Evolutionary conservation across 2,888 invertebrate genomes (phyloP).

Genomic region (Trypoxylon attenuatum): DNA sequence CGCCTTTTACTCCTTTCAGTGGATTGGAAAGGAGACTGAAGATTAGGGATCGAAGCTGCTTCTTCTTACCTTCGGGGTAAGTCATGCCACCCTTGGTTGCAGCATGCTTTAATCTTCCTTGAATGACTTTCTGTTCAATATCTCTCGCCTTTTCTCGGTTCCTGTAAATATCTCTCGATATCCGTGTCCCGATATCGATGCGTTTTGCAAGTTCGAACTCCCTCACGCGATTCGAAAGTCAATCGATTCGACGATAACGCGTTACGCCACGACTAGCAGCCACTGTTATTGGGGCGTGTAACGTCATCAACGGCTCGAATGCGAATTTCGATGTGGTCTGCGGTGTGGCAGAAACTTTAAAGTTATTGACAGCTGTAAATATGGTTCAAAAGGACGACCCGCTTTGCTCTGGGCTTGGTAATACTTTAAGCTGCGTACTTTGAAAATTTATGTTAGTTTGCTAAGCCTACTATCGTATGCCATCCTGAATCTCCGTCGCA

Average conservation of each 20-base stretch:
- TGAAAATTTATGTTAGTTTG: slow-evolving; percentile 65
- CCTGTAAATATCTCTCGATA: background rate
- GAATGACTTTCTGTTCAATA: slow-evolving; percentile 15
- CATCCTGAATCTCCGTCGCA: slow-evolving; percentile 59
- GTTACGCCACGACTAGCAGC: no score
- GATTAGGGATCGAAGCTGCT: slow-evolving; percentile 23
- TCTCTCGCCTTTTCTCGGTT: slow-evolving; percentile 7
- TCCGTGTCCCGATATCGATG: no score
- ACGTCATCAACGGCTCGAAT: no score
- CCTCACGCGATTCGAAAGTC: no score
- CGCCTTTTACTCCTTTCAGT: slow-evolving; percentile 15
- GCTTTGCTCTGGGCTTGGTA: slow-evolving; percentile 43
- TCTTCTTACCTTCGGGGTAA: slow-evolving; percentile 7
- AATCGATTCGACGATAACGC: no score
- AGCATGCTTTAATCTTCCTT: slow-evolving; percentile 28
- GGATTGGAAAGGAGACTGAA: slow-evolving; percentile 33
- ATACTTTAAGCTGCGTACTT: slow-evolving; percentile 48
- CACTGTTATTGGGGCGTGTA: no score
- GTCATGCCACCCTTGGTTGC: slow-evolving; percentile 6
- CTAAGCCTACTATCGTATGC: slow-evolving; percentile 62
- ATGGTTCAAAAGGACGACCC: slow-evolving; percentile 34
- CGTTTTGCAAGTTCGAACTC: no score
- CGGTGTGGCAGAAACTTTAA: slow-evolving; percentile 14
- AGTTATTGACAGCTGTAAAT: slow-evolving; percentile 22
- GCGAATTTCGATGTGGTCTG: no score